A percentile compares a stretch with the other conserved stretches of the same genome.
Evolutionary conservation across 2,888 invertebrate species (phyloP).

Genomic region (Coelopa pilipes): DNA sequence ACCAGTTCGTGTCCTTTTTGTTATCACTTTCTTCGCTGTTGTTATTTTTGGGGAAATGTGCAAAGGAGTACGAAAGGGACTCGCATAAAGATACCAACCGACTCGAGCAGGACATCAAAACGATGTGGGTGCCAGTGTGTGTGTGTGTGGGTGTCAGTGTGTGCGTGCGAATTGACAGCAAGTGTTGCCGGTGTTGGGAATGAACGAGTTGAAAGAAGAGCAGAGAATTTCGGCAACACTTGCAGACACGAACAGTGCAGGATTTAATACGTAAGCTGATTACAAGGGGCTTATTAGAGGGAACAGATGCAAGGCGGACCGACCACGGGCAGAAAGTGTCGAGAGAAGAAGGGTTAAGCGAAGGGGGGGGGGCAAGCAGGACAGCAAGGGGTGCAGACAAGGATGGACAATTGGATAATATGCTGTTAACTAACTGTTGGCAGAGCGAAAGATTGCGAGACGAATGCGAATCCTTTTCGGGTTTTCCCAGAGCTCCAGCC

Average conservation of each 20-base stretch:
- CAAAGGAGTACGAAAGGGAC: no score
- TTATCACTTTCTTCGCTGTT: no score
- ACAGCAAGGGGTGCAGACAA: no score
- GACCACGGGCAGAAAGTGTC: no score
- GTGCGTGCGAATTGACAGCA: not conserved
- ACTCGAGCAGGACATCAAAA: not conserved
- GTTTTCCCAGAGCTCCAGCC: no score
- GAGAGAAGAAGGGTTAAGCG: no score
- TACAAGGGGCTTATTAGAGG: not conserved
- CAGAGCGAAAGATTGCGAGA: no score
- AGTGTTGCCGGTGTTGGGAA: not conserved
- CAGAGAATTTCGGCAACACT: slow-evolving; percentile 13
- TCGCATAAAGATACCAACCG: not conserved
- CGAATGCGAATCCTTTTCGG: no score
- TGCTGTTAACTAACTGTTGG: no score
- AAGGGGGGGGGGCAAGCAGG: no score
- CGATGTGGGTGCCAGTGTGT: slow-evolving; percentile 2
- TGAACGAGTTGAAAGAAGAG: not conserved
- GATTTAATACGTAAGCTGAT: slow-evolving; percentile 28
- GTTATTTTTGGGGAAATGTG: no score
- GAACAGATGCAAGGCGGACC: not conserved
- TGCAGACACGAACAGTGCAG: slow-evolving; percentile 9
- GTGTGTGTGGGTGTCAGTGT: slow-evolving; percentile 8
- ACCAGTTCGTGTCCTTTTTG: not conserved
- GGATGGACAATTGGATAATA: no score